Evolutionary conservation across 2,888 invertebrate genomes (phyloP), one percentile per base, ranked within the genome.

Genomic region (Rotaria macrura): DNA sequence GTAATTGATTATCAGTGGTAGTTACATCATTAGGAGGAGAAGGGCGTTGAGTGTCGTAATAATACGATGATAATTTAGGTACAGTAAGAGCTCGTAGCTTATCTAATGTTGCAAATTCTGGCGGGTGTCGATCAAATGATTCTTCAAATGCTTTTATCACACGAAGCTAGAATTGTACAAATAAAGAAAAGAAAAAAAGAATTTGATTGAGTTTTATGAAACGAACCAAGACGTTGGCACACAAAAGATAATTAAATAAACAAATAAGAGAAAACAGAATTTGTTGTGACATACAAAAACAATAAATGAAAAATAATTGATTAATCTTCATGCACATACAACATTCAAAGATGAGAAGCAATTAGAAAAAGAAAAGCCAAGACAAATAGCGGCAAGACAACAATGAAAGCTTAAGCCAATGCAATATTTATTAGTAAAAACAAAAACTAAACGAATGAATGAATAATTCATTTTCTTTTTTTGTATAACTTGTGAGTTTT

Each of bases 81-180:
- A 74, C 40, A 74, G 10, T 74, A 25, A 0, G 10, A 23, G 40
- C 74, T 40, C 74, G 74, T 74, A 74, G 43, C n/a, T 12, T 7
- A 74, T 74, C 74, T 40, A 74, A 40, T 74, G 74, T 74, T 38
- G 38, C n/a, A 74, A n/a, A 74, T 43, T 74, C 40, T 25, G 23
- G 74, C 25, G 74, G 74, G 23, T 74, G 23, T 25, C 74, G 74
- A 43, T 74, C 84, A 54, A 86, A 52, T 72, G 85, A 65, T 57
- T 86, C 85, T 79, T 86, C 84, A 84, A 86, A 86, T 79, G 85
- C 85, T 52, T 86, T 86, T 86, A 86, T 86, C 84, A 86, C 85
- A 72, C 85, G 85, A 84, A 86, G 84, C 85, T 85, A 74, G 25
- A 74, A 25, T 34, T 38, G 43, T 20, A 25, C 2, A 43, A 74